phyloP scores from a whole-genome alignment of 92 coral and sea anemone genomes.

The Zoanthus gigantus region DNA sequence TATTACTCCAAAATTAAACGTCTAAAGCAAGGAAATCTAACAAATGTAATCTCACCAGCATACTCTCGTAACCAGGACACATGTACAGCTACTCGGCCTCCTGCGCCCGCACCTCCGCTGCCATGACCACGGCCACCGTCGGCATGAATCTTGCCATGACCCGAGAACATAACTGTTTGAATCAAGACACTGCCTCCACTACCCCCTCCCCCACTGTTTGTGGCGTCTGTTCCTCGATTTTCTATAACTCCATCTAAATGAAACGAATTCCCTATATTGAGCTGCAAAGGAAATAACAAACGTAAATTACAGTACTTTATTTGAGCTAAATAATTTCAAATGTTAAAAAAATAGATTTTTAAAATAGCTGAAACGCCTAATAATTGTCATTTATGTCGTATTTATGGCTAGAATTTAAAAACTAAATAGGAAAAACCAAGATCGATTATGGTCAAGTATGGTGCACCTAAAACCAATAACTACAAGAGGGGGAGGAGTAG shows the following conservation, averaged over 20 bases:
- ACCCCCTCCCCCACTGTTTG: conserved; percentile 67
- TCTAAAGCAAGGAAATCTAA: not conserved
- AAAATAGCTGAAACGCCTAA: no score
- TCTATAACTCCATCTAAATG: conserved; percentile 75
- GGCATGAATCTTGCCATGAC: conserved; percentile 70
- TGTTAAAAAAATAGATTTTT: no score
- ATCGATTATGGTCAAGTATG: no score
- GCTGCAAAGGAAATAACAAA: conserved; percentile 30
- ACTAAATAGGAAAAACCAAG: no score
- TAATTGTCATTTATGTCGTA: no score
- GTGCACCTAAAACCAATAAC: no score
- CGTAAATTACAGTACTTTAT: no score
- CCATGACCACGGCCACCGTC: conserved; percentile 72
- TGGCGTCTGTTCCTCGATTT: conserved; percentile 63
- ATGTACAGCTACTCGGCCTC: conserved; percentile 76
- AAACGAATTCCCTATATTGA: conserved; percentile 59
- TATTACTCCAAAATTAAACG: no score
- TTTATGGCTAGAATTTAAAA: no score
- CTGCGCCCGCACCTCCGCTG: conserved; percentile 74
- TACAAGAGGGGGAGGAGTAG: no score
- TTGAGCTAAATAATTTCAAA: no score
- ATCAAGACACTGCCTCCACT: conserved; percentile 78
- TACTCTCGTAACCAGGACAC: conserved; percentile 76
- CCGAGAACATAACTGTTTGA: conserved; percentile 65
- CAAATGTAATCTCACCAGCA: conserved; percentile 44